Percentiles rank a stretch among this genome's conserved stretches.
phyloP scores from a whole-genome alignment of 2,113 vertebrate species.

The Psittacula cyanocephala region DNA sequence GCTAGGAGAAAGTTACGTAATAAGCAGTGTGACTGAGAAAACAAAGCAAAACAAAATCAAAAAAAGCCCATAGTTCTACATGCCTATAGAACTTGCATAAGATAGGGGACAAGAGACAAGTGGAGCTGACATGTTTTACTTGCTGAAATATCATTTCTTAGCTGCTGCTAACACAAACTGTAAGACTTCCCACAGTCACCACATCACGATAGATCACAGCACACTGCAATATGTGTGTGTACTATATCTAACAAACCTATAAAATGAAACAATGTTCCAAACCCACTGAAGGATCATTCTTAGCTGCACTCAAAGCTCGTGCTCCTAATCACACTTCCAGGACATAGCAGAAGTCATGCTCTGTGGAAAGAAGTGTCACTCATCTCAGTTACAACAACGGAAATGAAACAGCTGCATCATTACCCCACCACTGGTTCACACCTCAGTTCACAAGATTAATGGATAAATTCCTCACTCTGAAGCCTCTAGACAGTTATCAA shows the following conservation, averaged over 20 bases:
- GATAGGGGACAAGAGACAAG: neutral
- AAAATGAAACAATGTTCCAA: neutral
- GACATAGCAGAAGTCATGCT: neutral
- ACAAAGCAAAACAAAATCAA: neutral
- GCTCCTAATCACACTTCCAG: neutral
- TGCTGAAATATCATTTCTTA: neutral
- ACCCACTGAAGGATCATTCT: accelerated
- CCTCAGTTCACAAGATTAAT: neutral
- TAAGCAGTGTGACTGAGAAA: neutral
- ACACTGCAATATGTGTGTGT: accelerated
- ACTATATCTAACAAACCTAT: neutral
- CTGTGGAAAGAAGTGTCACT: neutral
- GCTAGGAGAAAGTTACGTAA: neutral
- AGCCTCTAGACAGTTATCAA: neutral
- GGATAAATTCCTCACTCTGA: neutral
- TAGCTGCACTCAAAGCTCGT: neutral
- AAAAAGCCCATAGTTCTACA: neutral
- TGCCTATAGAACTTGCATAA: neutral
- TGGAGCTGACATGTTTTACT: neutral
- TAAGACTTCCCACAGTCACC: neutral
- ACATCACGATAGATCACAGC: accelerated
- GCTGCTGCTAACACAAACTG: neutral
- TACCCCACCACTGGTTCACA: neutral
- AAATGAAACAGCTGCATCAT: neutral
- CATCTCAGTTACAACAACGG: neutral